phyloP scores from a whole-genome alignment of 2,113 vertebrate species.

The Lota lota region DNA sequence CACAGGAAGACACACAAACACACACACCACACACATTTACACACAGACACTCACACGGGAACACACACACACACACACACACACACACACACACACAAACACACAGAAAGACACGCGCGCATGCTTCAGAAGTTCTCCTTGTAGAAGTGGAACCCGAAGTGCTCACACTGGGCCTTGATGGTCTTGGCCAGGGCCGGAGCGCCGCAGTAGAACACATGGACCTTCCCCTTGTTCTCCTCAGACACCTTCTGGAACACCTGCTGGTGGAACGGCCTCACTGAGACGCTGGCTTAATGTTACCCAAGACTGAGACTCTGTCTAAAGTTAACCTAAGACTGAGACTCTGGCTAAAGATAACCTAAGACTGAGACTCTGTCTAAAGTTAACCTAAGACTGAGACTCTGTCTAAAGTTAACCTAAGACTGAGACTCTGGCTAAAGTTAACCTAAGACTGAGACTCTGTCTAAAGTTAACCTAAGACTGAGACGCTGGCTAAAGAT shows the following conservation, averaged over 20 bases:
- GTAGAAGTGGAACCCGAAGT: constrained; percentile 82
- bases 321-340: no score
- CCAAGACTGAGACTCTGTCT: no score
- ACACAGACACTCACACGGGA: neutral
- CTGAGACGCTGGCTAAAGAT: no score
- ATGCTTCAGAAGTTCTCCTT: constrained; percentile 80
- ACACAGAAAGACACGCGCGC: neutral
- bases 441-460: no score
- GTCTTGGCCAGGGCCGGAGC: constrained; percentile 75
- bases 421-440: no score
- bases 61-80: constrained; percentile 1
- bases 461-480: no score
- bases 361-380: no score
- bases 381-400: no score
- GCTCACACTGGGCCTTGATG: constrained; percentile 78
- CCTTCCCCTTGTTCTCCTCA: constrained; percentile 78
- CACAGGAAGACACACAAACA: no score
- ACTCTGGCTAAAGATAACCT: no score
- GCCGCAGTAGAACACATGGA: constrained; percentile 87
- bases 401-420: no score
- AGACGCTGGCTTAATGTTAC: neutral
- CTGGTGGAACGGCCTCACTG: neutral
- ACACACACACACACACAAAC: neutral
- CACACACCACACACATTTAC: neutral
- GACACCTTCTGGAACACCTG: constrained; percentile 85